A percentile compares a stretch with the other conserved stretches of the same genome.
Conservation (phyloP, 2,113 vertebrate genomes). For the Mionectes macconnelli region DNA sequence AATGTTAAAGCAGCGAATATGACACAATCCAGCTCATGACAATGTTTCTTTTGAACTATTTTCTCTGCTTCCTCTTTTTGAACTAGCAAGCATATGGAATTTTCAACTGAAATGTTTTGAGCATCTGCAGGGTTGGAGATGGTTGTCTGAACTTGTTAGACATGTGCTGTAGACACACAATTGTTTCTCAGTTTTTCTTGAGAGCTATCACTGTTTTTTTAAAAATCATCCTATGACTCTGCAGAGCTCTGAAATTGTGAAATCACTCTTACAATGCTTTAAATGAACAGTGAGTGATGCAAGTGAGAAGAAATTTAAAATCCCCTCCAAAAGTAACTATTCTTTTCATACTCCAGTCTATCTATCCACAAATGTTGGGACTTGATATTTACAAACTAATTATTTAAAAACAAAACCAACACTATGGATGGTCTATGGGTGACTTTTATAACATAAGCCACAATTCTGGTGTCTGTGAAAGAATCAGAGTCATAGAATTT, state of each 20-base stretch:
- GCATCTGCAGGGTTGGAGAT: not conserved
- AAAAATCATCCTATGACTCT: not conserved
- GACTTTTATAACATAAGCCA: not conserved
- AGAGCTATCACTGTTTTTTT: not conserved
- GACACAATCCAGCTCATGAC: not conserved
- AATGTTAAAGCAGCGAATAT: not conserved
- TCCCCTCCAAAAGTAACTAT: not conserved
- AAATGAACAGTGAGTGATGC: not conserved
- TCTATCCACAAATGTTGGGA: not conserved
- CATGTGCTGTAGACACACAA: not conserved
- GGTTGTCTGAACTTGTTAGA: not conserved
- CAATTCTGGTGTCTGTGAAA: not conserved
- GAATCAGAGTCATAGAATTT: not conserved
- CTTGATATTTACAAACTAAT: not conserved
- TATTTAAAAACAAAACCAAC: not conserved
- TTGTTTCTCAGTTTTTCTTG: not conserved
- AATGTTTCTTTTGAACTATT: not conserved
- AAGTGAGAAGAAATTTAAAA: not conserved
- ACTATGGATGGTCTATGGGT: not conserved
- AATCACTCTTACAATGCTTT: not conserved
- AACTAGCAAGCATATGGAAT: not conserved
- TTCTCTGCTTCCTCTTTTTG: not conserved
- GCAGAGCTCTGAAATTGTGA: not conserved
- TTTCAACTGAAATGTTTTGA: not conserved
- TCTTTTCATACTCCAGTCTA: not conserved